phyloP scores from a whole-genome alignment of 1,140 invertebrate species.

The Linepithema humile region DNA sequence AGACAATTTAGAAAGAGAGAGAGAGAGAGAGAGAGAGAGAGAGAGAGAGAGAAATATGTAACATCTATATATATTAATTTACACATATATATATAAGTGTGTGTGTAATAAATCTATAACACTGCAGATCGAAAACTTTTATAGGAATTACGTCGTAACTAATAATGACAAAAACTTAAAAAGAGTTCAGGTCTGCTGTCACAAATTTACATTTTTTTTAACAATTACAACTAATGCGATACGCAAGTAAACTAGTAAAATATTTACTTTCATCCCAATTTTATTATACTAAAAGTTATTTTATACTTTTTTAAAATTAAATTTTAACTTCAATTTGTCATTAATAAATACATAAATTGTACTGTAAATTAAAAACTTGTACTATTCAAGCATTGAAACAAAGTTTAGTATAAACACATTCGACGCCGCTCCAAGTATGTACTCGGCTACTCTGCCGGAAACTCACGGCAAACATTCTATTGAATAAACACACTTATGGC shows the following conservation, averaged over 20 bases:
- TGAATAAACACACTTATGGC: neutral
- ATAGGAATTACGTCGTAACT: too few species aligned
- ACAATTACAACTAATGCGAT: neutral
- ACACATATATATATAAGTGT: too few species aligned
- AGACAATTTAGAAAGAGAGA: too few species aligned
- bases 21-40: too few species aligned
- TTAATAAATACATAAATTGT: neutral
- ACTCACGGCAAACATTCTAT: neutral
- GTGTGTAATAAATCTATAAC: too few species aligned
- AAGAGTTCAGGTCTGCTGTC: neutral
- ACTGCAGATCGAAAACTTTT: too few species aligned
- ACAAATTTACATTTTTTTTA: neutral
- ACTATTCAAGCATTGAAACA: neutral
- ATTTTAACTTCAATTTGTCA: neutral
- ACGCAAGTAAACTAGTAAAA: slow-evolving; percentile 14
- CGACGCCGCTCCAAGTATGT: neutral
- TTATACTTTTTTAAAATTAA: neutral
- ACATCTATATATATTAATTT: too few species aligned
- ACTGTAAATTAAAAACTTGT: neutral
- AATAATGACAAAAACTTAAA: neutral
- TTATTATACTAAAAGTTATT: neutral
- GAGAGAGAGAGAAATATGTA: too few species aligned
- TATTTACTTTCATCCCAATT: neutral
- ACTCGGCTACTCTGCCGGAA: too few species aligned
- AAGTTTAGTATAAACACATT: too few species aligned